Percentiles rank a stretch among this genome's conserved stretches.
phyloP scores from a whole-genome alignment of 2,113 vertebrate species.

The Boulengeromyrus knoepffleri region DNA sequence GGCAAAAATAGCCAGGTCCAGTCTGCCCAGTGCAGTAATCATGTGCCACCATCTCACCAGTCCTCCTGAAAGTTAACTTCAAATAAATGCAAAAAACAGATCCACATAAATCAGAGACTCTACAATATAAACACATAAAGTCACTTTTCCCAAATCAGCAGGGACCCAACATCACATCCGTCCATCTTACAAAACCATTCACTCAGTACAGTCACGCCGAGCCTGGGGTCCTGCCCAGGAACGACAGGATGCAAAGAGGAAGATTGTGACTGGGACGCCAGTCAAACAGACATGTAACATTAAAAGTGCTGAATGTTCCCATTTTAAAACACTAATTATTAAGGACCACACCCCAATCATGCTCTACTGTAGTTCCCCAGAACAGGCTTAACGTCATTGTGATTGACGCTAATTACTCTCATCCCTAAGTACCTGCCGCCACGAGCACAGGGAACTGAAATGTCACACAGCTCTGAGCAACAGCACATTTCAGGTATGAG shows the following conservation, averaged over 20 bases:
- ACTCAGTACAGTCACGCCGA: background rate
- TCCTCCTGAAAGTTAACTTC: background rate
- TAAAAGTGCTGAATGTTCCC: background rate
- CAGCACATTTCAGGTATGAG: background rate
- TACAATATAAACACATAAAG: background rate
- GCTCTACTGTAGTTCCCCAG: background rate
- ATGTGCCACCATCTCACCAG: background rate
- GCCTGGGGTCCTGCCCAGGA: background rate
- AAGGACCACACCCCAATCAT: background rate
- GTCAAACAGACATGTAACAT: background rate
- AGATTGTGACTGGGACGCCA: background rate
- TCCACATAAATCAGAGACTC: background rate
- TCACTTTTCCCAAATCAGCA: background rate
- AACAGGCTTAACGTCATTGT: background rate
- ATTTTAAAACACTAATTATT: background rate
- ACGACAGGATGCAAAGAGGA: background rate
- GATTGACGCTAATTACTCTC: background rate
- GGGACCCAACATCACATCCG: background rate
- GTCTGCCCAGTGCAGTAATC: background rate
- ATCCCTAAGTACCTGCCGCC: background rate
- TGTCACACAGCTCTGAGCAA: background rate
- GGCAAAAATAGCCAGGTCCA: background rate
- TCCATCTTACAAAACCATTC: background rate
- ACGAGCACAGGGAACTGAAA: background rate
- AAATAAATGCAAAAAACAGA: background rate